Evolutionary conservation across 2,113 vertebrate genomes (phyloP).

Genomic region (Ailuropoda melanoleuca): DNA sequence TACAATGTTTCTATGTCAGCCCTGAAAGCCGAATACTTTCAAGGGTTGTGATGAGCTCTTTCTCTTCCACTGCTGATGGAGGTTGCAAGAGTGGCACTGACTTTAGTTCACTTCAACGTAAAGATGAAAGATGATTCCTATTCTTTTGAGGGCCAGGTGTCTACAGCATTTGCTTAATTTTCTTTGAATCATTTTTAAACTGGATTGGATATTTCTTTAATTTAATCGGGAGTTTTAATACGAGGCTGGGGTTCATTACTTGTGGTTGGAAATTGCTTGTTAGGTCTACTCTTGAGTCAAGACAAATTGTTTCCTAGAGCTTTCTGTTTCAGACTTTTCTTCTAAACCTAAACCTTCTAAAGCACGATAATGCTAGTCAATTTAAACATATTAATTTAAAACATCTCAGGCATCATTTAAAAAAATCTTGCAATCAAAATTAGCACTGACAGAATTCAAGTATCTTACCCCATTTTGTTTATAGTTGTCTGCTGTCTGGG

Average conservation of each 20-base stretch:
- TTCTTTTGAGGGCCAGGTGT: not conserved
- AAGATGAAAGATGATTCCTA: not conserved
- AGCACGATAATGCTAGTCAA: not conserved
- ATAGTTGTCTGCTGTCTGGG: not conserved
- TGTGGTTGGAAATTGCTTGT: conserved; percentile 30
- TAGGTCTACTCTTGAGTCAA: conserved; percentile 34
- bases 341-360: not conserved
- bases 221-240: conserved; percentile 49
- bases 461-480: conserved; percentile 40
- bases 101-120: not conserved
- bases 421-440: conserved; percentile 17
- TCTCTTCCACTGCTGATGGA: not conserved
- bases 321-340: not conserved
- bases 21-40: not conserved
- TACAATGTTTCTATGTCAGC: not conserved
- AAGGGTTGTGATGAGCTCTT: not conserved
- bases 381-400: conserved; percentile 37
- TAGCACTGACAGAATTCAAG: not conserved
- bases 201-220: not conserved
- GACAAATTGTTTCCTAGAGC: conserved; percentile 17
- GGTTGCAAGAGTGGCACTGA: not conserved
- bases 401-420: not conserved
- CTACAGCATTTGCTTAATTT: not conserved
- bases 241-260: conserved; percentile 1
- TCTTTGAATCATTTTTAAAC: conserved; percentile 1